Percentiles rank a stretch among this genome's conserved stretches.
Conservation (phyloP, 2,888 invertebrate genomes). For the Pterobdella sp. region DNA sequence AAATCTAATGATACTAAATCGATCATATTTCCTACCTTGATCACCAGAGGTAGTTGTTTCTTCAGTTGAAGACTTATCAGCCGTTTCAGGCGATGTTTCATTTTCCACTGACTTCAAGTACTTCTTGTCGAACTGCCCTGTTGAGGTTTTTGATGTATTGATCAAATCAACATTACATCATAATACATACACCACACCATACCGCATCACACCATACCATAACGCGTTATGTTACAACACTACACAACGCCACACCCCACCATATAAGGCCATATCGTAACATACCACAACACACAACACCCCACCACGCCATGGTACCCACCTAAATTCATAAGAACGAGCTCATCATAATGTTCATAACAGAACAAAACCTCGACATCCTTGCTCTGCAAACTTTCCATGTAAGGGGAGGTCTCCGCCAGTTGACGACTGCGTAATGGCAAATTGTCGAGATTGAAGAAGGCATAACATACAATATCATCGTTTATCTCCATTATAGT, state of each 20-base stretch:
- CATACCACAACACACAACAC: too few relatives aligned
- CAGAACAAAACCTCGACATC: slow-evolving; percentile 87
- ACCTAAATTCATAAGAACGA: slow-evolving; percentile 79
- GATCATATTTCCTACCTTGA: too few relatives aligned
- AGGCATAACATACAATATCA: background rate
- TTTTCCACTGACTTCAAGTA: slow-evolving; percentile 81
- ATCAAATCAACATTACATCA: too few relatives aligned
- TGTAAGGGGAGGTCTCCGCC: slow-evolving; percentile 89
- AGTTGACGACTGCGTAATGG: slow-evolving; percentile 74
- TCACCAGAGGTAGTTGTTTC: background rate
- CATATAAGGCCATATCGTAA: too few relatives aligned
- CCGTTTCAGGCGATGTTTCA: slow-evolving; percentile 69
- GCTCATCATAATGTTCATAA: slow-evolving; percentile 92
- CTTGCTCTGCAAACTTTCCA: slow-evolving; percentile 77
- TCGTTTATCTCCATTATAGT: background rate
- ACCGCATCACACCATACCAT: too few relatives aligned
- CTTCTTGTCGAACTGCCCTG: slow-evolving; percentile 60
- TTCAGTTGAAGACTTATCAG: slow-evolving; percentile 20
- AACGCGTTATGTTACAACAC: too few relatives aligned
- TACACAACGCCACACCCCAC: too few relatives aligned
- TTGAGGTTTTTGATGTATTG: too few relatives aligned
- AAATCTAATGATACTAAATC: background rate
- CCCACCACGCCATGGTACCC: slow-evolving; percentile 51
- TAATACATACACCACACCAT: too few relatives aligned
- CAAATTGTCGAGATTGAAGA: background rate